These are phyloP conservation scores for Bilobella aurantiaca DNA, from an alignment of 1,140 invertebrate species.

Conservation along the genomic window DNA sequence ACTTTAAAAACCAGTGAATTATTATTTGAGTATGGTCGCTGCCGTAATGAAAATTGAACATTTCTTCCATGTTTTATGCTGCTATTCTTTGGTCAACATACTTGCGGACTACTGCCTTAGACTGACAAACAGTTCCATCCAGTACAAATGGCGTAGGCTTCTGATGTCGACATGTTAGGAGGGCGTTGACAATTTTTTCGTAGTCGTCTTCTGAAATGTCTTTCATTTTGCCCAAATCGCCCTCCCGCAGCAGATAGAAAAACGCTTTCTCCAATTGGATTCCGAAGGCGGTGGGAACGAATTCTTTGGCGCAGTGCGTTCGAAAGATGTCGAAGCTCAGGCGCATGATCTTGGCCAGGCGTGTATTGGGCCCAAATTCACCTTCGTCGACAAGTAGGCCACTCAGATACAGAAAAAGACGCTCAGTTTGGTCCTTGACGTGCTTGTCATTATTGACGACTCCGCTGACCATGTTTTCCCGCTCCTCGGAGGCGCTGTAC, in stretches of 20 bases:
- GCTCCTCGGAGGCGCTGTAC: background rate
- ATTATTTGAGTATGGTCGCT: too few relatives aligned
- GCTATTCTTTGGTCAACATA: too few relatives aligned
- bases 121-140: constrained; percentile 2
- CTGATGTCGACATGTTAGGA: background rate
- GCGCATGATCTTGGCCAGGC: constrained; percentile 14
- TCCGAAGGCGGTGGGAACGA: constrained; percentile 8
- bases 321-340: constrained; percentile 14
- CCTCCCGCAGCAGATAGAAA: constrained; percentile 21
- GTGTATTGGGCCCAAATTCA: constrained; percentile 8
- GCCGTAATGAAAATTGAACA: too few relatives aligned
- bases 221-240: constrained; percentile 7
- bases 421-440: constrained; percentile 19
- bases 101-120: constrained; percentile 2
- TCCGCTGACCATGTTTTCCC: background rate
- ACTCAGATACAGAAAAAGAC: constrained; percentile 20
- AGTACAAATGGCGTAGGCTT: constrained; percentile 10
- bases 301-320: constrained; percentile 1
- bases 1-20: too few relatives aligned
- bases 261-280: constrained; percentile 19
- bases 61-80: too few relatives aligned
- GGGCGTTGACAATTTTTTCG: background rate
- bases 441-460: background rate
- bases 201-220: constrained; percentile 14
- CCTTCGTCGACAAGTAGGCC: constrained; percentile 13